Evolutionary conservation across 2,888 invertebrate genomes (phyloP), one percentile per base, ranked within the genome.

Genomic region (Sceliomorpha sp.): DNA sequence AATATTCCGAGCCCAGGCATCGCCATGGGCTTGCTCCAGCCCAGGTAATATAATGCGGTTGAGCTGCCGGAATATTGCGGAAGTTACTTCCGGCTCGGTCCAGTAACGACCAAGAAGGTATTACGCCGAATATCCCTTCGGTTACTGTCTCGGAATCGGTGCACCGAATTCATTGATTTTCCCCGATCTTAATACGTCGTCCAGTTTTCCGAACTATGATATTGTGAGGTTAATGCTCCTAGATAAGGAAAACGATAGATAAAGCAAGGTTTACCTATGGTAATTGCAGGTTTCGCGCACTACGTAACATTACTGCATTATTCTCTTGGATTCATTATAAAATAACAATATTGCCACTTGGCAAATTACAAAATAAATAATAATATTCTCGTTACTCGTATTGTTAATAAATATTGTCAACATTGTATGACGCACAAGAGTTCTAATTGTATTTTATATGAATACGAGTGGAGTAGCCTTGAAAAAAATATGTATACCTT

Each of bases 21-120:
- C 36, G 64, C 66, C 55, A 45, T 17, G 34, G 55, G 51, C 44
- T 55, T 60, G 50, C 45, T 64, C 36, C 59, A 45, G 56, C 8
- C 59, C 50, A 44, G 39, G 55, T 60, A 59, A 70, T 64, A 64
- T 70, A 70, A 64, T 56, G 59, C 56, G 70, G 70, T 70, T 63
- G 44, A 70, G 51, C 55, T 40, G 50, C 37, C 48, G 68, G 62
- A 68, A 73, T 72, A 74, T 74, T 74, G 63, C 71, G 64, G 55
- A 72, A 72, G 67, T 72, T 72, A 58, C 58, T 67, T 58, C 48
- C 62, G 55, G 37, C 24, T 62, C 48, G 32, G 32, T 44, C 47
- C 59, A 48, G 56, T 17, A 51, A 58, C 55, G 50, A 51, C 58
- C 24, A 42, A 50, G 39, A 50, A 32, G 36, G 27, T 48, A 36